Conservation (phyloP, 1,140 invertebrate species). For the Lucilia cuprina region DNA sequence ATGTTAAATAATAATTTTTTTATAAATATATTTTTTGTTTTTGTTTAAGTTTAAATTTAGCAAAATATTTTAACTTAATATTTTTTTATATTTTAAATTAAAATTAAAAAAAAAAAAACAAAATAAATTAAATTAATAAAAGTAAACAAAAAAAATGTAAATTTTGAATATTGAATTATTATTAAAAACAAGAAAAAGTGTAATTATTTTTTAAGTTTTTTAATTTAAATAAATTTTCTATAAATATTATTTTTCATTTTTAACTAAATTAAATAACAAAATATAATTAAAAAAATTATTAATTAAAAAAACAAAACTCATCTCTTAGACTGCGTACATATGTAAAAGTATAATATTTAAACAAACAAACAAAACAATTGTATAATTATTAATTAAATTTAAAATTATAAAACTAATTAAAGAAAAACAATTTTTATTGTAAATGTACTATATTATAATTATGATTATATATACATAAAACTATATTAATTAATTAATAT, state of each 20-base stretch:
- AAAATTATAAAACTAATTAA: background rate
- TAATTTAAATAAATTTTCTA: background rate
- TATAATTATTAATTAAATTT: slow-evolving; percentile 31
- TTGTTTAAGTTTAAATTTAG: slow-evolving; percentile 33
- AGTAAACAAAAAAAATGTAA: slow-evolving; percentile 3
- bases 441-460: slow-evolving; percentile 27
- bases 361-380: slow-evolving; percentile 12
- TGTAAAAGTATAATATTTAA: background rate
- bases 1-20: slow-evolving; percentile 13
- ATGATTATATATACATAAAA: background rate
- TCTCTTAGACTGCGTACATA: slow-evolving; percentile 29
- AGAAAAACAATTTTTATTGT: slow-evolving; percentile 3
- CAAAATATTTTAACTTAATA: slow-evolving; percentile 27
- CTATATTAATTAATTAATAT: background rate
- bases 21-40: slow-evolving; percentile 19
- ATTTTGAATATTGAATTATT: background rate
- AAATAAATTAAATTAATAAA: slow-evolving; percentile 20
- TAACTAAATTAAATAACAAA: background rate
- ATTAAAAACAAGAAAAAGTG: slow-evolving; percentile 9
- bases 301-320: slow-evolving; percentile 14
- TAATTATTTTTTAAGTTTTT: slow-evolving; percentile 22
- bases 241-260: background rate
- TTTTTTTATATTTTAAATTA: background rate
- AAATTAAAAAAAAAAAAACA: background rate
- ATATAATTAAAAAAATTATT: background rate